Evolutionary conservation across 2,113 vertebrate genomes (phyloP).

Genomic region (Gracilinanus agilis): DNA sequence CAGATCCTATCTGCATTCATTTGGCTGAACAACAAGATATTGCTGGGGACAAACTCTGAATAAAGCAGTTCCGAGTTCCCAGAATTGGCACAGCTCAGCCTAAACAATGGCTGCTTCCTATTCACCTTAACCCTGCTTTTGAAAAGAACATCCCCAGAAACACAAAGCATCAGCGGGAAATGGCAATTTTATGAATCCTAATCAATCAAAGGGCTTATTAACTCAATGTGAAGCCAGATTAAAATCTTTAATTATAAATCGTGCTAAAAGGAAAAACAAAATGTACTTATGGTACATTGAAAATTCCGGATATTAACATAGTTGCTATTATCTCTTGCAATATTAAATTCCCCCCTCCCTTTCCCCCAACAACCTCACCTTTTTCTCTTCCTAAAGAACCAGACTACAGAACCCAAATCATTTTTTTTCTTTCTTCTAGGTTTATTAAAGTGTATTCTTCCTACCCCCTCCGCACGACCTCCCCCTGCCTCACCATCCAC

Average conservation of each 20-base stretch:
- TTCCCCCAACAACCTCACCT: conserved; percentile 85
- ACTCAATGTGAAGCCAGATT: conserved; percentile 93
- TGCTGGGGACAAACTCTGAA: conserved; percentile 82
- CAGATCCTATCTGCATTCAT: conserved; percentile 85
- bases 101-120: conserved; percentile 88
- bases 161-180: conserved; percentile 90
- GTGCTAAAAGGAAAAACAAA: conserved; percentile 92
- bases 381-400: conserved; percentile 86
- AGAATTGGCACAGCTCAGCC: conserved; percentile 85
- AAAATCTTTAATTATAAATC: conserved; percentile 94
- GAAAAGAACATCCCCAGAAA: conserved; percentile 88
- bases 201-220: conserved; percentile 93
- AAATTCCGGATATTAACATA: conserved; percentile 92
- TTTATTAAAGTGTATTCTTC: conserved; percentile 85
- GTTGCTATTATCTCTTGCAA: conserved; percentile 89
- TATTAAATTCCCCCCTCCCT: conserved; percentile 85
- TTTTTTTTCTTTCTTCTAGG: conserved; percentile 76
- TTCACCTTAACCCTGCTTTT: conserved; percentile 88
- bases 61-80: conserved; percentile 81
- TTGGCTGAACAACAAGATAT: conserved; percentile 83
- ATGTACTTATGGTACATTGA: conserved; percentile 90
- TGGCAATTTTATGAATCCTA: conserved; percentile 92
- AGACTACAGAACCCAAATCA: conserved; percentile 83
- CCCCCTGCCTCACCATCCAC: conserved; percentile 41
- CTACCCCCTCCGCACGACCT: conserved; percentile 18